phyloP scores from a whole-genome alignment of 92 coral and sea anemone species.

The Epizoanthus rinbou region DNA sequence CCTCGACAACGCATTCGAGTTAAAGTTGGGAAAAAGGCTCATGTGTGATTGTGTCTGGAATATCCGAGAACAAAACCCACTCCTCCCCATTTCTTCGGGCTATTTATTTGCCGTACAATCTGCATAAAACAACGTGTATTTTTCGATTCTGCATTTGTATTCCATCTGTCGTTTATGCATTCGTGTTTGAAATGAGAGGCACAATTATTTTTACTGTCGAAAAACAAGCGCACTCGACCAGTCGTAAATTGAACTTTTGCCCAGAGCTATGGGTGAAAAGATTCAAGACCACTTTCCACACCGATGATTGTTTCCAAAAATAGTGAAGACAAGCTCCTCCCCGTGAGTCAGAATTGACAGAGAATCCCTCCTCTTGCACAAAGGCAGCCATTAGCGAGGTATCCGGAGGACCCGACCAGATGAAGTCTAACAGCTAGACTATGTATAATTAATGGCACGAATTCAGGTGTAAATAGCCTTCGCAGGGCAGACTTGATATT shows the following conservation, averaged over 20 bases:
- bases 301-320: conserved; percentile 21
- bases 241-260: conserved; percentile 4
- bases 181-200: background rate
- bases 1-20: background rate
- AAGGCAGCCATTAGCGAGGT: conserved; percentile 30
- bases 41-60: background rate
- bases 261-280: conserved; percentile 3
- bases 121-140: conserved; percentile 28
- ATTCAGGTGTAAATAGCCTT: background rate
- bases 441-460: conserved; percentile 46
- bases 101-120: conserved; percentile 14
- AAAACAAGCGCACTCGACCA: background rate
- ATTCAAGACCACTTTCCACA: background rate
- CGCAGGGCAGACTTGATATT: background rate
- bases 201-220: background rate
- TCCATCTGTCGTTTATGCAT: conserved; percentile 29
- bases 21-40: background rate
- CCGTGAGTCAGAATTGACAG: conserved; percentile 20
- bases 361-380: conserved; percentile 24
- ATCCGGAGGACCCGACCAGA: conserved; percentile 2
- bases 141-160: background rate
- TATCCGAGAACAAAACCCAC: background rate
- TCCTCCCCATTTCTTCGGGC: conserved; percentile 41
- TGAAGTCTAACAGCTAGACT: conserved; percentile 30
- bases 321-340: conserved; percentile 38